Conservation (phyloP, 2,888 invertebrate species). For the Cephus nigrinus region DNA sequence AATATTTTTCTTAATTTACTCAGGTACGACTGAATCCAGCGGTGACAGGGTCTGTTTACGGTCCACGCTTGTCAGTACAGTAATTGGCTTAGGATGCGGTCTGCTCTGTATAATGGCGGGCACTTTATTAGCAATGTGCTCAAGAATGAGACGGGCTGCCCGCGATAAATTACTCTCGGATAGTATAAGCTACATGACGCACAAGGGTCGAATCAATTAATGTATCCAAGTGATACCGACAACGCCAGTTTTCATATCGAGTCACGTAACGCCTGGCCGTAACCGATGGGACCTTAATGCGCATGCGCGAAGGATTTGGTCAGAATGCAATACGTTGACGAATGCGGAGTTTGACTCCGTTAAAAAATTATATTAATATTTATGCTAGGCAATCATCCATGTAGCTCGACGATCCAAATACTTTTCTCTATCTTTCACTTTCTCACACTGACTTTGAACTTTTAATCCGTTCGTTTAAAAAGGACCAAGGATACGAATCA, state of each 20-base stretch:
- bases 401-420: not conserved
- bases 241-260: not conserved
- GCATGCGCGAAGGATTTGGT: not conserved
- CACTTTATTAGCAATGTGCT: slow-evolving; percentile 80
- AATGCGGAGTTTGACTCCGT: not conserved
- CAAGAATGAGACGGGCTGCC: slow-evolving; percentile 74
- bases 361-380: not conserved
- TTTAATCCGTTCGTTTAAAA: not conserved
- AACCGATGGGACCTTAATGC: not conserved
- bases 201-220: slow-evolving; percentile 64
- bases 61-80: slow-evolving; percentile 73
- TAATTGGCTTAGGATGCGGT: slow-evolving; percentile 77
- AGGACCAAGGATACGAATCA: not conserved
- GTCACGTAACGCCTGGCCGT: not conserved
- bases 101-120: slow-evolving; percentile 78
- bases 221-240: not conserved
- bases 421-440: not conserved
- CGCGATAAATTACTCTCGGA: slow-evolving; percentile 61
- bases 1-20: not conserved
- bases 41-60: slow-evolving; percentile 70
- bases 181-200: slow-evolving; percentile 65
- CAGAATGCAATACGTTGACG: not conserved
- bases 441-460: not conserved
- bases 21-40: slow-evolving; percentile 22
- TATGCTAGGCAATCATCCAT: not conserved